phyloP scores from a whole-genome alignment of 2,888 invertebrate genomes.

The Himalopsyche japonica region DNA sequence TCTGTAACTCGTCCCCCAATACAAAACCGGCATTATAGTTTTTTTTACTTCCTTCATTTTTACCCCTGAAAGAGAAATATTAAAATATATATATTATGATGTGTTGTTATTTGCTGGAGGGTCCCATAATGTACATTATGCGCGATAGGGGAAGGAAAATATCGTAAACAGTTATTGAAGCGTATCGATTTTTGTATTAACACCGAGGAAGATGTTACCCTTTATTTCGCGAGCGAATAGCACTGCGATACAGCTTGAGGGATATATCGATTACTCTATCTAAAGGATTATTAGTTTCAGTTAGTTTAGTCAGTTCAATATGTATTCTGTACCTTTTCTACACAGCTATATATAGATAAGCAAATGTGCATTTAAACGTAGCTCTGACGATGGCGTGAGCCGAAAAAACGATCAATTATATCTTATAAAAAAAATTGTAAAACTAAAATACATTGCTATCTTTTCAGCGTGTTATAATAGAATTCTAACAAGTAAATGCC shows the following conservation, averaged over 20 bases:
- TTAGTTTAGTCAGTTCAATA: no score
- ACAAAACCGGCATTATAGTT: neutral
- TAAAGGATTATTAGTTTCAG: no score
- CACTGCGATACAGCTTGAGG: neutral
- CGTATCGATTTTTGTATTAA: slow-evolving; percentile 4
- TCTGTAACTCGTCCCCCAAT: neutral
- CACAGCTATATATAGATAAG: no score
- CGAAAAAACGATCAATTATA: no score
- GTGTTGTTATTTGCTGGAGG: slow-evolving; percentile 3
- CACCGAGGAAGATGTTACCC: neutral
- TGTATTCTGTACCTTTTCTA: no score
- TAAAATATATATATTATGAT: slow-evolving; percentile 2
- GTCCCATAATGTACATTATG: neutral
- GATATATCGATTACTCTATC: neutral
- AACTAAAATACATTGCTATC: no score
- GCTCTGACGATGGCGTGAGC: no score
- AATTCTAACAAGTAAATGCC: no score
- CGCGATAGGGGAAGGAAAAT: neutral
- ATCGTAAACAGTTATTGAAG: slow-evolving; percentile 7
- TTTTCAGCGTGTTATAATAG: no score
- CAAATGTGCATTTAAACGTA: no score
- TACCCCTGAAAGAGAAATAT: neutral
- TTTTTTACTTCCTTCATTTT: neutral
- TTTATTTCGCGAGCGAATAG: neutral
- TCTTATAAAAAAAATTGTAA: no score